phyloP scores from a whole-genome alignment of 2,888 invertebrate genomes.

The Pseudoips prasinana region DNA sequence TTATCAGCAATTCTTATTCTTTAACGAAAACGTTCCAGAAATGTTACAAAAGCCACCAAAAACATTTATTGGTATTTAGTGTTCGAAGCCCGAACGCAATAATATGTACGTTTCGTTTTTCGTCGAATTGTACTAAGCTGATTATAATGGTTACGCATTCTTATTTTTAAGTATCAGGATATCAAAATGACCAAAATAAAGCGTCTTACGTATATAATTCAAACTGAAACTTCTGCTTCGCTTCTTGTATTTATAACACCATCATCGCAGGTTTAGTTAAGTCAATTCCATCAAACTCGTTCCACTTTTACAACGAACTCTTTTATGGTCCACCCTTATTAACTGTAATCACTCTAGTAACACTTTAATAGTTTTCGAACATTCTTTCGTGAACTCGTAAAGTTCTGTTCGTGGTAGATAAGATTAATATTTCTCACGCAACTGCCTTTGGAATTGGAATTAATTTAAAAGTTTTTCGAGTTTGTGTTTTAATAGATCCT shows the following conservation, averaged over 20 bases:
- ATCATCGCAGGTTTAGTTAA: slow-evolving; percentile 6
- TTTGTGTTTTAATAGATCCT: slow-evolving; percentile 20
- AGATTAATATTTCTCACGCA: slow-evolving; percentile 39
- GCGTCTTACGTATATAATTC: too few relatives aligned
- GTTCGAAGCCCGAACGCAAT: too few relatives aligned
- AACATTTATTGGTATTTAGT: too few relatives aligned
- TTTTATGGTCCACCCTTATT: slow-evolving; percentile 16
- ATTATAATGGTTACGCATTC: too few relatives aligned
- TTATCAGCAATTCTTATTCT: too few relatives aligned
- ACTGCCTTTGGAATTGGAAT: slow-evolving; percentile 32
- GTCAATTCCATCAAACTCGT: slow-evolving; percentile 8
- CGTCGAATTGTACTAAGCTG: too few relatives aligned
- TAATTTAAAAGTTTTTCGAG: slow-evolving; percentile 54
- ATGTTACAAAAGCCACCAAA: too few relatives aligned
- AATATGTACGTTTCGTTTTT: too few relatives aligned
- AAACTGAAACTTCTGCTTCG: slow-evolving; percentile 16
- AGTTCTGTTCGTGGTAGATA: slow-evolving; percentile 35
- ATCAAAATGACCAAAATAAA: too few relatives aligned
- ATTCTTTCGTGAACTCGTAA: slow-evolving; percentile 24
- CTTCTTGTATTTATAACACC: background rate
- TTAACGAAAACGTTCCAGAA: too few relatives aligned
- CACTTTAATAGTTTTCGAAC: slow-evolving; percentile 32
- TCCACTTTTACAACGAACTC: slow-evolving; percentile 12
- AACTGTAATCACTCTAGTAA: slow-evolving; percentile 22
- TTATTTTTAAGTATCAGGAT: too few relatives aligned